phyloP scores from a whole-genome alignment of 2,797 vertebrate species.

The Orientallactaga sibirica region DNA sequence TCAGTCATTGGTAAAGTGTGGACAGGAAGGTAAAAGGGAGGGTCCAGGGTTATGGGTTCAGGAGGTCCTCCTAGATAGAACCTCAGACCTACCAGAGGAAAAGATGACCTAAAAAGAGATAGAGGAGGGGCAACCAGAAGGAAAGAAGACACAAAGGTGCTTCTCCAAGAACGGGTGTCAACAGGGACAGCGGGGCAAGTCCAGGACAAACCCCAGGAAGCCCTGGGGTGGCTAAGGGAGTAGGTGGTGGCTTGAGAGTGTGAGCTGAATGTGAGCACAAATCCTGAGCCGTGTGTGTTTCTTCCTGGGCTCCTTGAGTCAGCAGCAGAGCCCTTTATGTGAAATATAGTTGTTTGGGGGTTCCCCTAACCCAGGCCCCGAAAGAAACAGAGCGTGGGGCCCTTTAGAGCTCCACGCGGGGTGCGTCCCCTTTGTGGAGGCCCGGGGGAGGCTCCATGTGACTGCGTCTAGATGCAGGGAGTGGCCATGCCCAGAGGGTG shows the following conservation, averaged over 20 bases:
- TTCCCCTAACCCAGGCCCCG: neutral
- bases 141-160: neutral
- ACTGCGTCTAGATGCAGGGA: neutral
- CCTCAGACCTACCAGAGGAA: neutral
- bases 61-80: neutral
- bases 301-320: neutral
- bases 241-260: neutral
- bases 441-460: neutral
- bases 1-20: neutral
- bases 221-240: neutral
- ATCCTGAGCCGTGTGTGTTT: neutral
- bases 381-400: neutral
- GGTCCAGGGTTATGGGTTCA: neutral
- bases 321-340: neutral
- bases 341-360: neutral
- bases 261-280: neutral
- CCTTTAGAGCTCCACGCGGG: neutral
- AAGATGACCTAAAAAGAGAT: neutral
- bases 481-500: neutral
- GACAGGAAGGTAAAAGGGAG: neutral
- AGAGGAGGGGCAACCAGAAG: neutral
- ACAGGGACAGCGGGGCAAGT: neutral
- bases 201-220: neutral
- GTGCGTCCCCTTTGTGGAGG: neutral
- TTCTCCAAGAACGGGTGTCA: neutral